Evolutionary conservation across 2,113 vertebrate genomes (phyloP), one percentile per base, ranked within the genome.

Genomic region (Pelobates fuscus): DNA sequence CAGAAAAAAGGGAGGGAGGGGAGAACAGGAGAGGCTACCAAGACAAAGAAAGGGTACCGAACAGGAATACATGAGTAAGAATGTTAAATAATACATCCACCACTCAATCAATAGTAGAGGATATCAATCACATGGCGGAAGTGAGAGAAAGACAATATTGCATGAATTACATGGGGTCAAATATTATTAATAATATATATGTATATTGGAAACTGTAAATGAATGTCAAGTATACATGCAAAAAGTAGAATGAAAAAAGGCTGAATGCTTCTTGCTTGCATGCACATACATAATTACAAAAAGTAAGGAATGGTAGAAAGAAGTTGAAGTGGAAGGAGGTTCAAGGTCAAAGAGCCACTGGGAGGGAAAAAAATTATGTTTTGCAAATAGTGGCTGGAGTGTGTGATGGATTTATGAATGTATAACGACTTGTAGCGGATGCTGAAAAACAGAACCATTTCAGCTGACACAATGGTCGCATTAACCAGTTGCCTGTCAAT

Each of bases 301-400:
- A 15, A 49, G 44, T 49, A 14, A 7, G 12, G 3, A 15, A 32
- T 12, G n/a, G 37, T 21, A 37, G 18, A 21, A 5, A n/a, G 11
- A 18, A 15, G 27, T n/a, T 32, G 24, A 3, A 24, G 21, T 12
- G 12, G 37, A 20, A 44, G 63, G 11, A 7, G 24, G 49, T 20
- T 75, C 63, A 67, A 75, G 52, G 71, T 14, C 43, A 37, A 37
- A 49, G n/a, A 62, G 37, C 18, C n/a, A 21, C 62, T 41, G 23
- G 17, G 62, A 17, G 18, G 58, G 43, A 37, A 54, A 26, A 29
- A 62, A 63, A 54, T 23, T 30, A 67, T 63, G 49, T 65, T 37
- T 65, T 61, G 57, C 21, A 64, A 71, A 25, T 52, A 41, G 21
- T 41, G 63, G 17, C 8, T 21, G 18, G 41, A 55, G 26, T 27